Evolutionary conservation across 2,113 vertebrate genomes (phyloP).

Genomic region (Myotis lucifugus): DNA sequence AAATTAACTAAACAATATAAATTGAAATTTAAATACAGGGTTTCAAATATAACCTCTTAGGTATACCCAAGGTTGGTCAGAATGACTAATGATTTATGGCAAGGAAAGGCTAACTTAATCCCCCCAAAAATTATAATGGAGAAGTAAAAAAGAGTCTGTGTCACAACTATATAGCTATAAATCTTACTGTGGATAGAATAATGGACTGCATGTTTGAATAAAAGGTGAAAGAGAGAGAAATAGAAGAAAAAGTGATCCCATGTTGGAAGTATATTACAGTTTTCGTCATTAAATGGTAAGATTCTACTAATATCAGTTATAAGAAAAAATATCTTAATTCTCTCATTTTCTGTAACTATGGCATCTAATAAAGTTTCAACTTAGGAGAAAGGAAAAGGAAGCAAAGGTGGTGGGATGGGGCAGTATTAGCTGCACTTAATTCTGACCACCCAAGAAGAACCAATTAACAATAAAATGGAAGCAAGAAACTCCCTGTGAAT

Average conservation of each 20-base stretch:
- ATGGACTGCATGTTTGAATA: neutral
- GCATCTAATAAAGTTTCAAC: neutral
- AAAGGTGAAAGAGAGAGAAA: neutral
- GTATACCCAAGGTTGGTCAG: neutral
- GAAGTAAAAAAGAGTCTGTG: neutral
- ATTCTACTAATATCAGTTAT: neutral
- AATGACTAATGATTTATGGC: neutral
- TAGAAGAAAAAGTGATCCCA: neutral
- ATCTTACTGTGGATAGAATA: neutral
- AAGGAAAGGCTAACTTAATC: neutral
- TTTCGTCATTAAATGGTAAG: neutral
- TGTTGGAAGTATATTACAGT: neutral
- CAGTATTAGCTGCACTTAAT: constrained; percentile 4
- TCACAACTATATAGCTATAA: neutral
- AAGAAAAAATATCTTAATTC: neutral
- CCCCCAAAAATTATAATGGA: neutral
- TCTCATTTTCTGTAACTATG: neutral
- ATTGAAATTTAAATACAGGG: neutral
- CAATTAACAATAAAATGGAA: constrained; percentile 43
- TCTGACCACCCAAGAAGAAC: constrained; percentile 46
- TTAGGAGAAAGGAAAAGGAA: neutral
- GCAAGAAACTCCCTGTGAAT: neutral
- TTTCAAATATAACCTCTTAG: neutral
- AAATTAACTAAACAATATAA: constrained; percentile 29
- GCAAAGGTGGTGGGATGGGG: neutral